phyloP scores from a whole-genome alignment of 1,140 invertebrate species.

The Coboldia fuscipes region DNA sequence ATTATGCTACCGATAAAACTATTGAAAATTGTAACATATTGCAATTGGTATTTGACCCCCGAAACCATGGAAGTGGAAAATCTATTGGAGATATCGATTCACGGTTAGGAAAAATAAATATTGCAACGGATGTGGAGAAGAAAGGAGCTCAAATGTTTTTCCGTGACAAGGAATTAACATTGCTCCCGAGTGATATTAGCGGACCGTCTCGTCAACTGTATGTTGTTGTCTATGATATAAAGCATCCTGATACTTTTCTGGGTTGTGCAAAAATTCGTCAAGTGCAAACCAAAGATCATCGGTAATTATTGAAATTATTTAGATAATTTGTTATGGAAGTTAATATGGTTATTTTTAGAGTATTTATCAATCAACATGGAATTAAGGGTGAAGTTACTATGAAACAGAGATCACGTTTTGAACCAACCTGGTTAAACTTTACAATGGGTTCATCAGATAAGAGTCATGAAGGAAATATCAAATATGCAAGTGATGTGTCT shows the following conservation, averaged over 20 bases:
- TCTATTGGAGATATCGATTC: constrained; percentile 61
- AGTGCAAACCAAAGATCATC: neutral
- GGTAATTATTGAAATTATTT: neutral
- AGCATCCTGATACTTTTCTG: constrained; percentile 54
- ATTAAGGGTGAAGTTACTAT: constrained; percentile 62
- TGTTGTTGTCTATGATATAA: constrained; percentile 63
- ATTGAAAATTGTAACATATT: constrained; percentile 62
- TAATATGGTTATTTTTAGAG: constrained; percentile 23
- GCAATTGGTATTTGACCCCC: constrained; percentile 67
- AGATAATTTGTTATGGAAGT: neutral
- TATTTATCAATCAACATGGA: constrained; percentile 54
- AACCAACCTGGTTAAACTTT: constrained; percentile 62
- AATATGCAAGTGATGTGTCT: constrained; percentile 28
- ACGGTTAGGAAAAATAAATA: constrained; percentile 50
- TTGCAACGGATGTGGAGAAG: constrained; percentile 33
- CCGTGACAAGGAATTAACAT: constrained; percentile 37
- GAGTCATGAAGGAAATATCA: constrained; percentile 9
- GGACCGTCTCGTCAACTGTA: constrained; percentile 54
- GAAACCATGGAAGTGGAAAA: constrained; percentile 39
- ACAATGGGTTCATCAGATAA: constrained; percentile 32
- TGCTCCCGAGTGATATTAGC: constrained; percentile 41
- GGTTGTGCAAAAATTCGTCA: constrained; percentile 64
- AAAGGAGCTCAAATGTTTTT: constrained; percentile 32
- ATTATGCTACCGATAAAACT: constrained; percentile 43
- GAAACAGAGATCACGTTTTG: constrained; percentile 60